Evolutionary conservation across 30 jellyfish, hydroid and myxozoan genomes (phyloP).

Genomic region (Catostylus mosaicus): DNA sequence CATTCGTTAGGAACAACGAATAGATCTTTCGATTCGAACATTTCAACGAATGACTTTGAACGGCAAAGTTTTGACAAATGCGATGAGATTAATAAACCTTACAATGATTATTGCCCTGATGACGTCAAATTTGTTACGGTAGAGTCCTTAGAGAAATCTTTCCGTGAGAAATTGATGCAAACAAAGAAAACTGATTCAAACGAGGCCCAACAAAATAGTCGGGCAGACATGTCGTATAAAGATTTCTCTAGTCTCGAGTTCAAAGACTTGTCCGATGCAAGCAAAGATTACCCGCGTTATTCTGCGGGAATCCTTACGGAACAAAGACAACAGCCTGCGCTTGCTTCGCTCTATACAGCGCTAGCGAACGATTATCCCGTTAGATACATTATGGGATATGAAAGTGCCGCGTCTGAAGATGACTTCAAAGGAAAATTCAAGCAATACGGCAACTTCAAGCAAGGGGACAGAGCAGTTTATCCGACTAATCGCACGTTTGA

Average conservation of each 20-base stretch:
- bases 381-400: neutral
- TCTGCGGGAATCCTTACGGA: neutral
- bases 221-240: constrained; percentile 7
- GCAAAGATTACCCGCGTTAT: neutral
- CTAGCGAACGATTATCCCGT: neutral
- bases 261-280: neutral
- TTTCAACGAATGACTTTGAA: neutral
- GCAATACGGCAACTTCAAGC: neutral
- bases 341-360: neutral
- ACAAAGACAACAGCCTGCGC: neutral
- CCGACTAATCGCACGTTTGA: neutral
- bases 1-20: neutral
- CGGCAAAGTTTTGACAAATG: neutral
- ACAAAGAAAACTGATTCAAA: neutral
- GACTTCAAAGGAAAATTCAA: neutral
- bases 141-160: constrained; percentile 39
- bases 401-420: neutral
- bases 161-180: constrained; percentile 10
- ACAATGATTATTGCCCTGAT: constrained; percentile 35
- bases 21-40: neutral
- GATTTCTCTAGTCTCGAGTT: neutral
- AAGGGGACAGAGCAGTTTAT: neutral
- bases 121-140: constrained; percentile 65
- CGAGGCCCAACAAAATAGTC: neutral
- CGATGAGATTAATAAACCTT: neutral